Conservation (phyloP, 2,113 vertebrate genomes). For the Platichthys flesus region DNA sequence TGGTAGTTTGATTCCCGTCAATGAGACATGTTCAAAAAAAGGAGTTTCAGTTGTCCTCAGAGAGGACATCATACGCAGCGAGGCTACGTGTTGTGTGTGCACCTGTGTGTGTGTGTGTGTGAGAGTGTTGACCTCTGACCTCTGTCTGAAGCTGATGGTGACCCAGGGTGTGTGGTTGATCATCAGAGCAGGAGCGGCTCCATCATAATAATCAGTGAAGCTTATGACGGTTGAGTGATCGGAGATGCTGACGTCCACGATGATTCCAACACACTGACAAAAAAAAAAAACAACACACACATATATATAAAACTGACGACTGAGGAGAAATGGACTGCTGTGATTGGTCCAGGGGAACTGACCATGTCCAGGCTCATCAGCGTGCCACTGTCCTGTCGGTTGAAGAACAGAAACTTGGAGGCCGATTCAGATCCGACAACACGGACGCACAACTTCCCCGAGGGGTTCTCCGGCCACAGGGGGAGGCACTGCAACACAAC, state of each 20-base stretch:
- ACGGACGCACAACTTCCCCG: constrained; percentile 89
- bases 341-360: constrained; percentile 24
- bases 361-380: constrained; percentile 90
- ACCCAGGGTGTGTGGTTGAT: constrained; percentile 91
- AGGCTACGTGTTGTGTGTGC: too few species aligned
- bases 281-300: background rate
- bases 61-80: too few species aligned
- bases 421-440: constrained; percentile 86
- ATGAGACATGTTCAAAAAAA: background rate
- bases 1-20: background rate
- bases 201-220: constrained; percentile 92
- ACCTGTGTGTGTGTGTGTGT: too few species aligned
- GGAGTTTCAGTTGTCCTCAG: too few species aligned
- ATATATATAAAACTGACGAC: background rate
- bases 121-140: constrained; percentile 59
- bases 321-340: background rate
- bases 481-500: constrained; percentile 90
- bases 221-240: constrained; percentile 90
- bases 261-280: constrained; percentile 87
- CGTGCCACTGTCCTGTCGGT: constrained; percentile 91
- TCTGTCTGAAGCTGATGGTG: constrained; percentile 81
- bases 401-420: constrained; percentile 90
- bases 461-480: constrained; percentile 92
- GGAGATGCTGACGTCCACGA: constrained; percentile 90
- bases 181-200: constrained; percentile 91